phyloP scores from a whole-genome alignment of 2,888 invertebrate genomes.

The Trypoxylon attenuatum region DNA sequence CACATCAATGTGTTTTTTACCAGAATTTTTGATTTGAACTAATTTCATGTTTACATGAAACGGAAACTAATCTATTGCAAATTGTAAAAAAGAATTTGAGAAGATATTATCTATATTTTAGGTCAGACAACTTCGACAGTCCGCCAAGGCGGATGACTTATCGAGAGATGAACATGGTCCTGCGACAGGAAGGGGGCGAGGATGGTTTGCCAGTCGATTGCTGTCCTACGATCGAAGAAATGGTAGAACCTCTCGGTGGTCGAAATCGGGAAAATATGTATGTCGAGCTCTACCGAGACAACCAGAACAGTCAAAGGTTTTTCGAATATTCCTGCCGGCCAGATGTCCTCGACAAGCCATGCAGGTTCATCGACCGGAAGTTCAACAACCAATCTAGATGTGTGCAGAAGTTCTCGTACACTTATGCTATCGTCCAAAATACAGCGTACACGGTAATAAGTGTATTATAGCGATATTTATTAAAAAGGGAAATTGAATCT shows the following conservation, averaged over 20 bases:
- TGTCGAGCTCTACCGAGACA: slow-evolving; percentile 85
- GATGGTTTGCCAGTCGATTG: slow-evolving; percentile 80
- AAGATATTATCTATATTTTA: too few relatives aligned
- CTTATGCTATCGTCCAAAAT: slow-evolving; percentile 88
- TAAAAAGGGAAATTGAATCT: too few relatives aligned
- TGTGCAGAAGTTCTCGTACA: slow-evolving; percentile 88
- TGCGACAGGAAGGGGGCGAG: slow-evolving; percentile 77
- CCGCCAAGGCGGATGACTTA: slow-evolving; percentile 78
- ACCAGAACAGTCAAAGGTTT: slow-evolving; percentile 82
- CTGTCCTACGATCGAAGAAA: slow-evolving; percentile 87
- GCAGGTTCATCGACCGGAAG: slow-evolving; percentile 84
- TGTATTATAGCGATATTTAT: too few relatives aligned
- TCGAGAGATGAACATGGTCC: slow-evolving; percentile 80
- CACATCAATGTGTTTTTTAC: too few relatives aligned
- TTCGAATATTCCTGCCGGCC: slow-evolving; percentile 87
- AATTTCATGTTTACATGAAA: too few relatives aligned
- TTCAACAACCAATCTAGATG: slow-evolving; percentile 84
- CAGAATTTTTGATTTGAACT: too few relatives aligned
- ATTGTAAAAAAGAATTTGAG: too few relatives aligned
- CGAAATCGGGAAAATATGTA: slow-evolving; percentile 83
- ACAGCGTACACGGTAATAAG: slow-evolving; percentile 66
- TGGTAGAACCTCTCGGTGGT: slow-evolving; percentile 86
- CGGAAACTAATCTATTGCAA: too few relatives aligned
- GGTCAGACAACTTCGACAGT: slow-evolving; percentile 69
- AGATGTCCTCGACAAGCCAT: slow-evolving; percentile 83